Conservation (phyloP, 2,113 vertebrate species). For the Sander lucioperca region DNA sequence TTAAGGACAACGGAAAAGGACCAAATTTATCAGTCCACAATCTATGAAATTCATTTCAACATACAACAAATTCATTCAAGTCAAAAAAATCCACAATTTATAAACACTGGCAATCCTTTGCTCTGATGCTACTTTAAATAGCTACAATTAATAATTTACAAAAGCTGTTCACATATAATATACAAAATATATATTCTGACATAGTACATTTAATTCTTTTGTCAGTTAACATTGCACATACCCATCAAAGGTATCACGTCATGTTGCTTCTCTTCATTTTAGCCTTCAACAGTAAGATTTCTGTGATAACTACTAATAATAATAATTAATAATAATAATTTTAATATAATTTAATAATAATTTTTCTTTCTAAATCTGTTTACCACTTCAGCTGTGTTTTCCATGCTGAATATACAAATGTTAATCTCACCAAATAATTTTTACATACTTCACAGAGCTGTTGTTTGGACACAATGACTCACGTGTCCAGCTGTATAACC, state of each 20-base stretch:
- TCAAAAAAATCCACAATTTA: background rate
- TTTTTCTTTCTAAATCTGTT: background rate
- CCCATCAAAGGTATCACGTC: background rate
- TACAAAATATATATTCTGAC: too few relatives aligned
- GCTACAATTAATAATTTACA: too few relatives aligned
- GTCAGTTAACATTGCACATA: background rate
- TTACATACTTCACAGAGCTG: background rate
- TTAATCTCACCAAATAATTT: background rate
- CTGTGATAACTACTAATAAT: background rate
- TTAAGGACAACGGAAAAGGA: background rate
- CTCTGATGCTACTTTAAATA: too few relatives aligned
- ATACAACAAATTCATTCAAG: background rate
- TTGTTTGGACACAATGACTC: background rate
- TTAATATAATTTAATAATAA: too few relatives aligned
- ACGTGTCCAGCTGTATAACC: background rate
- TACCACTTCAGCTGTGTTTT: background rate
- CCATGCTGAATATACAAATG: background rate
- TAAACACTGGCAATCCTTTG: too few relatives aligned
- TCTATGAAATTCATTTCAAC: background rate
- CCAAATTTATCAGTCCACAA: background rate
- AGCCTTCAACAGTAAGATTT: background rate
- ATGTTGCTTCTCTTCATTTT: background rate
- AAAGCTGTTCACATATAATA: too few relatives aligned
- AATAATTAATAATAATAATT: too few relatives aligned
- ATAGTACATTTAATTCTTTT: background rate